Evolutionary conservation across 2,797 vertebrate species (phyloP), one percentile per base, ranked within the genome.

Genomic region (Urophycis tenuis): DNA sequence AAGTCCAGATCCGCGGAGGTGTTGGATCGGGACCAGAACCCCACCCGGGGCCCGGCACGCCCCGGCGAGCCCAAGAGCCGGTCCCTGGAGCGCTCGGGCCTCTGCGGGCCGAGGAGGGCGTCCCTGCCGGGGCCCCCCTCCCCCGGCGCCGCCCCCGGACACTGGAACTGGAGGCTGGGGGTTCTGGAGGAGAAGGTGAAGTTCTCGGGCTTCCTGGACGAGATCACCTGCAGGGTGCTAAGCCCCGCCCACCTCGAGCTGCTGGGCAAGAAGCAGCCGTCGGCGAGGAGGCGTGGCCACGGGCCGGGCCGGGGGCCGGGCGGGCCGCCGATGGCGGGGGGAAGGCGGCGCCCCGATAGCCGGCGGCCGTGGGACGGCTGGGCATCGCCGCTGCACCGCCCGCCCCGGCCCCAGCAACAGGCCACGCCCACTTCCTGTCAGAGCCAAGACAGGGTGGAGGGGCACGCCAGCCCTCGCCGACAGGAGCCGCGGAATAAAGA

Each of bases 151-250:
- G 75, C 80, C 78, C 36, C 77, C 76, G 71, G 74, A 0, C 2
- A 77, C 73, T 82, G 80, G 74, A 88, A 89, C 83, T 6, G 53
- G 90, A 90, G 78, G 83, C 83, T 87, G 80, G 88, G 86, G 35
- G 67, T 86, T 29, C 80, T 94, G 36, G 90, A 95, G 78, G 93
- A 95, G 76, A 96, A 95, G 73, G 82, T 93, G 0, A 92, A 92
- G 75, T 97, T 97, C 86, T 97, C 95, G 19, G 90, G 87, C 80
- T 96, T 96, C 33, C 87, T 96, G 84, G 94, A 97, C 73, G 95
- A 96, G 83, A 94, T 96, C 79, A 95, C 93, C 19, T 88, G 84
- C 74, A 83, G 88, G 0, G 92, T 97, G 10, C 84, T 96, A 19
- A 95, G 93, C 84, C 95, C 95, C 5, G 87, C 89, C 80, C 86